Conservation (phyloP, 2,888 invertebrate genomes). For the Papilio demoleus region DNA sequence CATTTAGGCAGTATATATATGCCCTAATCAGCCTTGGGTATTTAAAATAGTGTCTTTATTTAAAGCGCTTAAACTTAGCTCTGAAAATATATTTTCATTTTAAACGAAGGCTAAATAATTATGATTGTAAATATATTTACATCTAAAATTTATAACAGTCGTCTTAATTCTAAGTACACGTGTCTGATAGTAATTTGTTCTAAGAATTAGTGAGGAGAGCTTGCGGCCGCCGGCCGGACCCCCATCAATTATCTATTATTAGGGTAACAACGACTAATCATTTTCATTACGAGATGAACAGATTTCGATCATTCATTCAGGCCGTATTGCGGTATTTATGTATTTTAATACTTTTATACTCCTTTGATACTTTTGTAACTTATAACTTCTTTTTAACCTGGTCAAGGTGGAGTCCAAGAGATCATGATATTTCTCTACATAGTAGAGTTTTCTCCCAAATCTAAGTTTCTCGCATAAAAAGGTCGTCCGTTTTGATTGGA, state of each 20-base stretch:
- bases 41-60: neutral
- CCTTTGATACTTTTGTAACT: neutral
- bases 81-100: too few species aligned
- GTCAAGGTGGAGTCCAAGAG: too few species aligned
- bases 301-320: conserved; percentile 53
- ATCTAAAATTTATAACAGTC: conserved; percentile 11
- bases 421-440: too few species aligned
- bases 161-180: conserved; percentile 30
- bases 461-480: too few species aligned
- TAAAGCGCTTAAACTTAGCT: too few species aligned
- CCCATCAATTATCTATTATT: conserved; percentile 65
- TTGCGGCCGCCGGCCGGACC: conserved; percentile 49
- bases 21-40: too few species aligned
- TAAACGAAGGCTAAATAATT: conserved; percentile 22
- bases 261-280: conserved; percentile 55
- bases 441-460: too few species aligned
- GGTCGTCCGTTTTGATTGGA: too few species aligned
- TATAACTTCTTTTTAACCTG: too few species aligned
- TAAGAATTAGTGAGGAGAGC: conserved; percentile 63
- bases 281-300: conserved; percentile 54
- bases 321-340: conserved; percentile 43
- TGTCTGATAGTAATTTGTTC: conserved; percentile 31
- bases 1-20: too few species aligned
- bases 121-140: neutral
- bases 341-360: conserved; percentile 27